phyloP scores from a whole-genome alignment of 2,888 invertebrate species.

The Epsilonema sp. region DNA sequence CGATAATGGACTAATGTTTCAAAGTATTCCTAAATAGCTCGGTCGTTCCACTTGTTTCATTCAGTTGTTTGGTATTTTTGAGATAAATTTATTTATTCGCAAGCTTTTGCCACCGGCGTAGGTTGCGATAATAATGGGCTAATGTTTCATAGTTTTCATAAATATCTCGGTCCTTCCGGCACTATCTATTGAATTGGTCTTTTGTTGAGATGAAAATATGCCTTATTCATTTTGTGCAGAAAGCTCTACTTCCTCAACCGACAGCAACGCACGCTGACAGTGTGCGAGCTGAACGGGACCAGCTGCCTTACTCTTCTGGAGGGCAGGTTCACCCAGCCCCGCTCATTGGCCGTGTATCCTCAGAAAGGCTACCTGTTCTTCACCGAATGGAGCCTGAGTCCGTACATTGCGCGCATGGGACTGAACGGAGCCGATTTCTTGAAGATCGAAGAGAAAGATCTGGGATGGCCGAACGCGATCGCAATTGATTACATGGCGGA shows the following conservation, averaged over 20 bases:
- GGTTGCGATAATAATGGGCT: no score
- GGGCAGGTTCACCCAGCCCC: constrained; percentile 63
- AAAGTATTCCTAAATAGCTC: no score
- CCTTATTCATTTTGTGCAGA: no score
- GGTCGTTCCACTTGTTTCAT: no score
- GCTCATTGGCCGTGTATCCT: constrained; percentile 83
- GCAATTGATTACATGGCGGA: constrained; percentile 91
- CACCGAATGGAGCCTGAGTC: constrained; percentile 68
- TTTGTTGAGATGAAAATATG: no score
- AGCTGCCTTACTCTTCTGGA: constrained; percentile 64
- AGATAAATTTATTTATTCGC: no score
- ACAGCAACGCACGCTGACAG: constrained; percentile 80
- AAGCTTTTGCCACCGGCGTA: no score
- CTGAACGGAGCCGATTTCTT: constrained; percentile 87
- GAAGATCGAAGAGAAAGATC: constrained; percentile 70
- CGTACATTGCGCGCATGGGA: constrained; percentile 85
- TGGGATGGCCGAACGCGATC: constrained; percentile 95
- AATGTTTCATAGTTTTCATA: no score
- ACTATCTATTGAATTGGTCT: no score
- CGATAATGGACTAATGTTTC: no score
- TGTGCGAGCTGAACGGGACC: constrained; percentile 75
- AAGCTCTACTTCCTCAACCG: constrained; percentile 94
- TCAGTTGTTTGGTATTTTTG: no score
- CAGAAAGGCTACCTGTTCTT: constrained; percentile 55
- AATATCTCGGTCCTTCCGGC: no score